Conservation (phyloP, 2,113 vertebrate species). For the Actenoides lindsayi region DNA sequence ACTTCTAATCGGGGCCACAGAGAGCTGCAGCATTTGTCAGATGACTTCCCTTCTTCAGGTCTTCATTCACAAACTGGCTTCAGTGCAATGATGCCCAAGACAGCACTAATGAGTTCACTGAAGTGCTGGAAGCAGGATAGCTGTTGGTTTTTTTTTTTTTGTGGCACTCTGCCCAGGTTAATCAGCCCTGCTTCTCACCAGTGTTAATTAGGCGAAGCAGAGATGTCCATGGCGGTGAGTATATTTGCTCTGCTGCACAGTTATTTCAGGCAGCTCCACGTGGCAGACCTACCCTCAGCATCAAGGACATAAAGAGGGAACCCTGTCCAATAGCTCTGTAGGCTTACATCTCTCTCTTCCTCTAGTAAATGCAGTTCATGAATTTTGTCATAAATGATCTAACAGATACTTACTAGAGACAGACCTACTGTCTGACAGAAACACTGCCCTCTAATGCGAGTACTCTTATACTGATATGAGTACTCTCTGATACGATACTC, state of each 20-base stretch:
- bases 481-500: too few species aligned
- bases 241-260: neutral
- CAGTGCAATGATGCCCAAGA: constrained; percentile 6
- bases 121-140: constrained; percentile 44
- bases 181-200: constrained; percentile 60
- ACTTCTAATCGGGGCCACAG: neutral
- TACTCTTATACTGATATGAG: neutral
- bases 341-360: neutral
- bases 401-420: neutral
- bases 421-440: neutral
- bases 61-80: constrained; percentile 40
- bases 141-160: neutral
- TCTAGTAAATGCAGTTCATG: neutral
- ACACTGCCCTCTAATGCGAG: rapidly evolving
- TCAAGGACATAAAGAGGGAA: constrained; percentile 23
- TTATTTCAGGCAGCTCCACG: neutral
- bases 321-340: neutral
- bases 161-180: constrained; percentile 51
- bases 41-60: neutral
- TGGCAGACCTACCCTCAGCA: neutral
- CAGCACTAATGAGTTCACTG: constrained; percentile 13
- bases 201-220: constrained; percentile 55
- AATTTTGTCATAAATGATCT: neutral
- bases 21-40: neutral
- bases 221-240: neutral